Conservation (phyloP, 2,888 invertebrate genomes). For the Sycophila texana region DNA sequence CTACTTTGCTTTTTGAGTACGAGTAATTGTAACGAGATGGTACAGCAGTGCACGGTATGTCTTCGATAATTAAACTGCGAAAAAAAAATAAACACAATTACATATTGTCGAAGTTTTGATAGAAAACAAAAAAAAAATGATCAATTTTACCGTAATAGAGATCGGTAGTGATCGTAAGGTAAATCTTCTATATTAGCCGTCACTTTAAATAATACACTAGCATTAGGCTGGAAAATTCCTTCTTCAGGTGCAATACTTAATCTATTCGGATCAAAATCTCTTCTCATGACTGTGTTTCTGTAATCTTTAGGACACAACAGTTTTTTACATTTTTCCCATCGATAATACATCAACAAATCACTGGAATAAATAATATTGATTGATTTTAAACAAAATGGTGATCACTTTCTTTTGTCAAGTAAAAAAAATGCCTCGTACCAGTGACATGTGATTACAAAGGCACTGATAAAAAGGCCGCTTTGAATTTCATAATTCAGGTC, state of each 20-base stretch:
- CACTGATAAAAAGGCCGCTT: neutral
- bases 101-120: neutral
- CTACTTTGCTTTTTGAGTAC: constrained; percentile 55
- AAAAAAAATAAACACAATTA: constrained; percentile 20
- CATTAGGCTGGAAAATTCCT: constrained; percentile 66
- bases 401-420: neutral
- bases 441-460: constrained; percentile 33
- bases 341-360: constrained; percentile 63
- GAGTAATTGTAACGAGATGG: constrained; percentile 58
- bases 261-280: constrained; percentile 63
- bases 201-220: constrained; percentile 67
- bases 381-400: neutral
- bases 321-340: constrained; percentile 64
- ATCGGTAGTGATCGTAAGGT: constrained; percentile 65
- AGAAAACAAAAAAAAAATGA: too few relatives aligned
- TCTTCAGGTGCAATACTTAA: constrained; percentile 63
- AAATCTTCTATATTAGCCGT: constrained; percentile 61
- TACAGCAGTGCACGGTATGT: constrained; percentile 71
- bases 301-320: constrained; percentile 23
- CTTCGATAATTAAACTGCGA: constrained; percentile 70
- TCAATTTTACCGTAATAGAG: constrained; percentile 67
- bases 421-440: constrained; percentile 33
- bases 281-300: constrained; percentile 46
- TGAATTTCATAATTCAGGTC: constrained; percentile 36
- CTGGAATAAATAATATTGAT: constrained; percentile 54